Conservation (phyloP, 1,140 invertebrate species). For the Zaprionus taronus region DNA sequence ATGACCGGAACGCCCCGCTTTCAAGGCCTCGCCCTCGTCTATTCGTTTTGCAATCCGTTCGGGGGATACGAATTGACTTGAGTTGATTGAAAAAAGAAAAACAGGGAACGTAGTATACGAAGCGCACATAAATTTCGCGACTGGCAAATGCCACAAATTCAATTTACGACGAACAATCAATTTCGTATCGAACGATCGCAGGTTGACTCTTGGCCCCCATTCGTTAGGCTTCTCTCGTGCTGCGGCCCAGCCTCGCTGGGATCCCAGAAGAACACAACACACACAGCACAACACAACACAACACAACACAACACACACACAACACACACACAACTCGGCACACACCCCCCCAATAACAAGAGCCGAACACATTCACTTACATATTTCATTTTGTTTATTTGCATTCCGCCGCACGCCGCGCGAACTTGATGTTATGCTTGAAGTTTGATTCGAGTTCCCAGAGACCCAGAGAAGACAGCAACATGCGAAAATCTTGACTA, state of each 20-base stretch:
- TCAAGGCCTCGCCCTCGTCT: constrained; percentile 5
- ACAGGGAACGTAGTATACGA: constrained; percentile 15
- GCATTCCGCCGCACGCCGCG: constrained; percentile 45
- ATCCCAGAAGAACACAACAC: constrained; percentile 30
- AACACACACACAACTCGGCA: background rate
- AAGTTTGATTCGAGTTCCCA: constrained; percentile 59
- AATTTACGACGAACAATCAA: constrained; percentile 70
- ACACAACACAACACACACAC: constrained; percentile 4
- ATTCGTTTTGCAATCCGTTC: constrained; percentile 11
- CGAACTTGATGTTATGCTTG: constrained; percentile 41
- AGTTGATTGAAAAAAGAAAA: constrained; percentile 44
- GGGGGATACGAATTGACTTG: background rate
- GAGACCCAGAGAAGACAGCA: background rate
- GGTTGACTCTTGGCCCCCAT: constrained; percentile 75
- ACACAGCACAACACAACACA: constrained; percentile 25
- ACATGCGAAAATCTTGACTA: constrained; percentile 17
- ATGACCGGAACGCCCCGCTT: background rate
- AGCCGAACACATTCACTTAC: constrained; percentile 45
- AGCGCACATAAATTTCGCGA: constrained; percentile 45
- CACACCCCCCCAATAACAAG: constrained; percentile 19
- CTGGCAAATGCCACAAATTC: constrained; percentile 57
- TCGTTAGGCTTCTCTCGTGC: constrained; percentile 44
- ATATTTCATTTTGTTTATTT: constrained; percentile 73
- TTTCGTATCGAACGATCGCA: constrained; percentile 66
- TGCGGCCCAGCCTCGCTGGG: constrained; percentile 21